Base-by-base conservation (phyloP, 1,140 invertebrate genomes). In the Laupala kohalensis region DNA sequence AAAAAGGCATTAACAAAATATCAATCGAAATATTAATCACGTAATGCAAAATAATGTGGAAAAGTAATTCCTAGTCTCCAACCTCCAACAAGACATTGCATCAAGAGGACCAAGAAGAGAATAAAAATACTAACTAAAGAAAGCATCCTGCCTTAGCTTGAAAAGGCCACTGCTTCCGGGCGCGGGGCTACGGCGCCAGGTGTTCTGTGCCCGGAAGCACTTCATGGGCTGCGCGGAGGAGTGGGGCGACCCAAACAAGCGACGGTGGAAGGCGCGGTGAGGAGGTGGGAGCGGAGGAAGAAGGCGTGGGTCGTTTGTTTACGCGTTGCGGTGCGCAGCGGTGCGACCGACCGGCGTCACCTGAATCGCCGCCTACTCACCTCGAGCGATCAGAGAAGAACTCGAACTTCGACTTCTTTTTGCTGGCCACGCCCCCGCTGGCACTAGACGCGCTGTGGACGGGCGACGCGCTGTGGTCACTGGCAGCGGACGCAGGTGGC, bases 301-400 rank as follows among this genome's bases (percentile, higher is more conserved):
- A 19, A 53, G 37, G 37, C 9, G 9, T 19, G 37, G 37, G 9
- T 53, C 37, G 37, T 19, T 53, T 53, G 37, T 53, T 53, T 53
- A 53, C 37, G 37, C 37, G 37, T 53, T 53, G 9, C 37, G 19
- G 37, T 13, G 37, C 37, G 37, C 37, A 9, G 37, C 37, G 19
- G 9, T 19, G 30, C 30, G 30, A 37, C 30, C 30, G 6, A 15
- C 30, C 30, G 6, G 30, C 30, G n/a, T 15, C 30, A 15, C 4
- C 37, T 19, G 37, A 9, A 9, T 53, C 37, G 9, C 1, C 37
- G 37, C 37, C 37, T 2, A 69, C 88, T 88, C 79, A 93, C 91
- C 91, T 86, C 77, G 88, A 84, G 77, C 89, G 84, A 78, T 94
- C 92, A 62, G 89, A 88, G 79, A 92, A 88, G 74, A 92, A 87